Percentiles rank a stretch among this genome's conserved stretches.
These are phyloP conservation scores for Brachylomia viminalis DNA, from an alignment of 2,888 invertebrate genomes.

Conservation along the genomic window DNA sequence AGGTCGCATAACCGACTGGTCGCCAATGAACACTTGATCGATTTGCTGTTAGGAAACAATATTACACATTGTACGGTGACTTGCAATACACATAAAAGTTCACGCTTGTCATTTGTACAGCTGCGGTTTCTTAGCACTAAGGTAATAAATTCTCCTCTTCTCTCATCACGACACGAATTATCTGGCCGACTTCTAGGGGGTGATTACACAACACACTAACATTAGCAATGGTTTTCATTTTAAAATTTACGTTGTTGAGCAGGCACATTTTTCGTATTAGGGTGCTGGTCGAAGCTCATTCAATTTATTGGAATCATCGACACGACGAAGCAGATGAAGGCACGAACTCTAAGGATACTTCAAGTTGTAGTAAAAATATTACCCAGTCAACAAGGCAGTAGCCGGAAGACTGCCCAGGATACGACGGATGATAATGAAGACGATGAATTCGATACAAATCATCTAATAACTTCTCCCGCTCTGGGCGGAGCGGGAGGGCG, in stretches of 20 bases:
- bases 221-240: background rate
- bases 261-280: too few relatives aligned
- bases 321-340: background rate
- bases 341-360: background rate
- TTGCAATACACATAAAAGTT: conserved; percentile 63
- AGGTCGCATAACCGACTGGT: conserved; percentile 48
- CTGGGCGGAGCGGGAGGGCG: too few relatives aligned
- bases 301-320: background rate
- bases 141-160: background rate
- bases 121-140: background rate
- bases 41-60: conserved; percentile 54
- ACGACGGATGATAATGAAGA: background rate
- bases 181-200: background rate
- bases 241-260: too few relatives aligned
- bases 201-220: background rate
- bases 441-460: background rate
- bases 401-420: background rate
- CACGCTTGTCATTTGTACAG: conserved; percentile 27
- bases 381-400: background rate
- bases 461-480: too few relatives aligned
- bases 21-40: conserved; percentile 42
- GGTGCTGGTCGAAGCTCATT: background rate
- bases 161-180: background rate
- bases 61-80: conserved; percentile 58
- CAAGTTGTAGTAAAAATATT: background rate